Evolutionary conservation across 2,888 invertebrate genomes (phyloP), one percentile per base, ranked within the genome.

Genomic region (Melieria omissa): DNA sequence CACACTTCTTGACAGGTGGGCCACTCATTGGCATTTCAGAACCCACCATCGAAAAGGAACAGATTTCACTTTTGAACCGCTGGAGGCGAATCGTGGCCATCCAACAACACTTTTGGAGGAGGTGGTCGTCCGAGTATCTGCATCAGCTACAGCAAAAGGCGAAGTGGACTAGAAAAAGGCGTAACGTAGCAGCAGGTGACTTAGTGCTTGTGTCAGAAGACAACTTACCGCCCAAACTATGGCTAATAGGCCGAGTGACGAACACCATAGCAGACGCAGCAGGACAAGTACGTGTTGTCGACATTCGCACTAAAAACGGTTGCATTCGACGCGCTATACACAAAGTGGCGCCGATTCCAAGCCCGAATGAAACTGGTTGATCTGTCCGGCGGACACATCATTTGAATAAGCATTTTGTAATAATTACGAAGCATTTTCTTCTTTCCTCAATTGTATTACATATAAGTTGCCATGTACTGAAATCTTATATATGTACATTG

Each of bases 31-130:
- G 58, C 1, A 42, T 71, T n/a, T 41, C 57, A 5, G 72, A 74
- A 73, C 71, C 67, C 47, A 29, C 29, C 3, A 29, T 29, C 29
- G 29, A 29, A 29, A 29, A 29, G 29, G 29, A 29, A 29, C 29
- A 45, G 42, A 57, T 65, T 46, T 60, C 54, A 12, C 47, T 12
- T 54, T 16, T 61, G 16, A 29, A n/a, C 55, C 54, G 57, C 8
- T 66, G 61, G 54, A 54, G 12, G 60, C 47, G 49, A 65, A 29
- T 73, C 58, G 64, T 4, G 65, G n/a, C 65, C n/a, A 65, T 65
- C 12, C 65, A 65, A 65, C 65, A 65, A 65, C 54, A 65, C 16
- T 65, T 65, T 41, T 65, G 65, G 65, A 65, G 54, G n/a, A 52
- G 65, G 42, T 65, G 65, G 65, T 65, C 65, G 10, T 12, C 29